Evolutionary conservation across 2,797 vertebrate genomes (phyloP).

Genomic region (Vipera ursinii): DNA sequence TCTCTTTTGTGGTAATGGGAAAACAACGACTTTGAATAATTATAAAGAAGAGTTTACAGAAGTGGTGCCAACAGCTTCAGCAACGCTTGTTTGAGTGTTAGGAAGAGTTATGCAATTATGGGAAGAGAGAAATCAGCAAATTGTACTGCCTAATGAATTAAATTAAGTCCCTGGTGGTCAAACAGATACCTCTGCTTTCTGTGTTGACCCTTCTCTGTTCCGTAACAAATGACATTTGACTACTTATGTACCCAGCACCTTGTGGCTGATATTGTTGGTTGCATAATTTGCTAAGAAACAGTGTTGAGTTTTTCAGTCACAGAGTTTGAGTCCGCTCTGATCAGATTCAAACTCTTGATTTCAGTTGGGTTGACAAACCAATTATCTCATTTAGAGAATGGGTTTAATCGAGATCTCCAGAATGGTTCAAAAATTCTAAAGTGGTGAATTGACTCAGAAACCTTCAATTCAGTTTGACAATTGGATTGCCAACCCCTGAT

Average conservation of each 20-base stretch:
- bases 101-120: slow-evolving; percentile 21
- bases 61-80: slow-evolving; percentile 1
- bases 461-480: not conserved
- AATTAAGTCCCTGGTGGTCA: not conserved
- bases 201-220: not conserved
- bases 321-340: not conserved
- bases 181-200: not conserved
- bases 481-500: not conserved
- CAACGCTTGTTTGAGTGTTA: slow-evolving; percentile 13
- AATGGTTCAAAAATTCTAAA: not conserved
- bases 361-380: not conserved
- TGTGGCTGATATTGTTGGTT: not conserved
- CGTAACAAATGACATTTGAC: not conserved
- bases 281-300: slow-evolving; percentile 12
- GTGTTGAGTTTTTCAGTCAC: not conserved
- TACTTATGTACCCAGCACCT: rapidly evolving
- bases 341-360: not conserved
- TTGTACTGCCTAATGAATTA: not conserved
- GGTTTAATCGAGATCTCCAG: not conserved
- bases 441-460: not conserved
- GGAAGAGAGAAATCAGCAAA: slow-evolving; percentile 5
- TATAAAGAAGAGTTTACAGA: slow-evolving; percentile 6
- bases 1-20: slow-evolving; percentile 16
- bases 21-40: slow-evolving; percentile 11
- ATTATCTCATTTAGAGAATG: not conserved